Percentiles rank a stretch among this genome's conserved stretches.
Evolutionary conservation across 2,888 invertebrate species (phyloP).

Genomic region (Agrochola litura): DNA sequence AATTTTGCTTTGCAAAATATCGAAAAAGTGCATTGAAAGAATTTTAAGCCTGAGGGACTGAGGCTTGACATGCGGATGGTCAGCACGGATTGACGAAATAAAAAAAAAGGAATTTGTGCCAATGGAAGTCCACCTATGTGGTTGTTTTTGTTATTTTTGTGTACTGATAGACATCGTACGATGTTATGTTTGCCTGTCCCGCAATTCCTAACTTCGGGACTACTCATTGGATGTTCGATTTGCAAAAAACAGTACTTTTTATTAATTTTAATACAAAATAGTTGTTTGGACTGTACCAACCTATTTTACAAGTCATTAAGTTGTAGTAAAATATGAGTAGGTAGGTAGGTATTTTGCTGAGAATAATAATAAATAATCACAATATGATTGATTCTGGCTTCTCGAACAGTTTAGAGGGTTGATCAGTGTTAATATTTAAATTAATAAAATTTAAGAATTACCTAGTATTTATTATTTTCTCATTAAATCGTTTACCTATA

Average conservation of each 20-base stretch:
- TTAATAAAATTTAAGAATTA: neutral
- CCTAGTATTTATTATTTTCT: neutral
- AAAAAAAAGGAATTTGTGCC: slow-evolving; percentile 38
- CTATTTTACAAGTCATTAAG: neutral
- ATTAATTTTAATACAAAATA: neutral
- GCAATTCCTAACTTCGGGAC: neutral
- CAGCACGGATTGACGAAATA: slow-evolving; percentile 14
- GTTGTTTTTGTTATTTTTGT: slow-evolving; percentile 5
- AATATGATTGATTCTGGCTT: neutral
- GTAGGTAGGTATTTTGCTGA: neutral
- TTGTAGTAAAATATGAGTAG: neutral
- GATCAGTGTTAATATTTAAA: neutral
- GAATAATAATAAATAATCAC: neutral
- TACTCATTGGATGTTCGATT: neutral
- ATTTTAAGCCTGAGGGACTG: too few species aligned
- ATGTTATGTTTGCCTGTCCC: neutral
- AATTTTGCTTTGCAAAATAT: too few species aligned
- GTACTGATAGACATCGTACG: neutral
- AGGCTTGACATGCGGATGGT: too few species aligned
- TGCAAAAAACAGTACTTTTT: neutral
- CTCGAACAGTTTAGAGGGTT: neutral
- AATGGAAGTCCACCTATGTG: neutral
- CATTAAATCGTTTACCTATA: neutral
- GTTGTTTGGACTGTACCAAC: neutral
- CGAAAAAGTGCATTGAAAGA: too few species aligned